Conservation (phyloP, 2,113 vertebrate species). For the Phycodurus eques region DNA sequence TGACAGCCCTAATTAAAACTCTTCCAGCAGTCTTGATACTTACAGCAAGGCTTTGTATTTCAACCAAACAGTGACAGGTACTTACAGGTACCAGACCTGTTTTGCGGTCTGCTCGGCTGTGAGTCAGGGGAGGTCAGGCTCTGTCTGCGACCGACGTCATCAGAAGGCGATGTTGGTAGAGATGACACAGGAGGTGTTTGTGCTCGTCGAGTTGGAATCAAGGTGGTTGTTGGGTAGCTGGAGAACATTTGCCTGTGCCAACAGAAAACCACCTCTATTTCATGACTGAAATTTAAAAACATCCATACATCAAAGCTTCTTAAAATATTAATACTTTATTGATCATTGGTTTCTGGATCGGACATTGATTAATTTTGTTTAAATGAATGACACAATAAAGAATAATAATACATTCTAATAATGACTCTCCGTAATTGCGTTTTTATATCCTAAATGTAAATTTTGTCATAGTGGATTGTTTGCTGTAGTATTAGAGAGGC, state of each 20-base stretch:
- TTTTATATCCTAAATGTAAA: too few relatives aligned
- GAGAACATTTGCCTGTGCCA: constrained; percentile 95
- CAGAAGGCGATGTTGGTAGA: constrained; percentile 91
- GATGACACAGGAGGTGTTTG: constrained; percentile 95
- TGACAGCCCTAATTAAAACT: too few relatives aligned
- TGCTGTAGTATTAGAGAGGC: too few relatives aligned
- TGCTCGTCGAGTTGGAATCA: constrained; percentile 87
- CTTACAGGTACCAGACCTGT: constrained; percentile 81
- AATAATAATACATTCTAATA: too few relatives aligned
- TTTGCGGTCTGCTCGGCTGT: constrained; percentile 82
- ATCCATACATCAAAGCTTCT: not conserved
- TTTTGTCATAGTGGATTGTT: too few relatives aligned
- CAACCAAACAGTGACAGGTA: constrained; percentile 4
- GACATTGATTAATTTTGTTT: too few relatives aligned
- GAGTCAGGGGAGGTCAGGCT: constrained; percentile 96
- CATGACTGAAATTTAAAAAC: not conserved
- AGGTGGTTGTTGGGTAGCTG: constrained; percentile 92
- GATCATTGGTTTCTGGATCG: not conserved
- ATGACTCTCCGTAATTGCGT: too few relatives aligned
- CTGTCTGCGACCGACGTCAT: constrained; percentile 91
- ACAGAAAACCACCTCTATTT: not conserved
- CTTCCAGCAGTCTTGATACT: not conserved
- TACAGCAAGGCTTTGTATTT: not conserved
- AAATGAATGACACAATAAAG: too few relatives aligned
- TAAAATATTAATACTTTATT: not conserved